Base-by-base conservation (phyloP, 2,113 vertebrate genomes). In the Lampris incognitus region DNA sequence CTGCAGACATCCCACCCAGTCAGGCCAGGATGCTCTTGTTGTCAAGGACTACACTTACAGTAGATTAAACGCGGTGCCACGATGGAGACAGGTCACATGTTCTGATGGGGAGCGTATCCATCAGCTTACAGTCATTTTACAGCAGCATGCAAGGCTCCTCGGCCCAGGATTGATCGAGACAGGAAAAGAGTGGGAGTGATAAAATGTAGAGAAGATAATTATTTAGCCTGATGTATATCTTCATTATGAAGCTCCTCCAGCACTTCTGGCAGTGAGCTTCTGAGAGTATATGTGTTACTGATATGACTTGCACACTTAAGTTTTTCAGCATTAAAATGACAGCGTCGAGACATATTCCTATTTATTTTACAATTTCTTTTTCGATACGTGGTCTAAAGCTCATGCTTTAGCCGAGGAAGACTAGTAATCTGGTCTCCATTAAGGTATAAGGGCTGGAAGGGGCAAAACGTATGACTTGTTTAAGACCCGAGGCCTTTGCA, bases 141-240 rank as follows among this genome's bases (percentile, higher is more conserved):
- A 78, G 76, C 90, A 83, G 88, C 78, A 69, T 78, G 90, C 88
- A 66, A 84, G 78, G 84, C 82, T 85, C 87, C 67, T 77, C 86
- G 66, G 85, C 77, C 76, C 76, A 89, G 81, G 88, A 93, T 90
- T 92, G 91, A 93, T 92, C 54, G 86, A 89, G 88, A 83, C 88
- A 87, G 88, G 83, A 85, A 89, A 81, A 60, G 83, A 90, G 89
- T 86, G 86, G 85, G 88, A 85, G 89, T 89, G 90, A 92, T 91
- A 85, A 92, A 93, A 92, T 89, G 83, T 89, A 92, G 77, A 91
- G 86, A 71, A 83, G 81, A 89, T 90, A 82, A 92, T 92, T 92
- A 92, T 92, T 91, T 90, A 91, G 88, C 46, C 76, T 63, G 83
- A 69, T 9, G 68, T 78, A 79, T 79, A 52, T 63, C 55, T 60